phyloP scores from a whole-genome alignment of 1,140 invertebrate species.

The Pomacea maculata region DNA sequence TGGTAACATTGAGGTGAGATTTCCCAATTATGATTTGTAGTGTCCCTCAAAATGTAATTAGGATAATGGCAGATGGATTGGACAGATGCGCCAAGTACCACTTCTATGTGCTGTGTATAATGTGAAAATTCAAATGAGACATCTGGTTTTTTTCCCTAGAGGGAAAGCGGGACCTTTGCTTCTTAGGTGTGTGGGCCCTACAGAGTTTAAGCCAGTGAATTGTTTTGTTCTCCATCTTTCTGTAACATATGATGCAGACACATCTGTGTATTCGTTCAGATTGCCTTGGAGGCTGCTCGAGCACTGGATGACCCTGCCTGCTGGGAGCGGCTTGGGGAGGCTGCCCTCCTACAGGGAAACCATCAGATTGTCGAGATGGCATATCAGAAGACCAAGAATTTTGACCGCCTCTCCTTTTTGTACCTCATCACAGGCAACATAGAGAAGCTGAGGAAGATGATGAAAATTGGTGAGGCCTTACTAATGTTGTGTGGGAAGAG shows the following conservation, averaged over 20 bases:
- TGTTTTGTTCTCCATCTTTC: too few relatives aligned
- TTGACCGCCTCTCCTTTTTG: constrained; percentile 97
- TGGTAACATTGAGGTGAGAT: constrained; percentile 95
- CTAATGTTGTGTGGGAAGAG: not conserved
- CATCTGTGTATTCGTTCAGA: constrained; percentile 44
- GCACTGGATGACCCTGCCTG: constrained; percentile 92
- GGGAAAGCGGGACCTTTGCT: too few relatives aligned
- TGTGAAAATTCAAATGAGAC: too few relatives aligned
- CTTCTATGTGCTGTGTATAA: too few relatives aligned
- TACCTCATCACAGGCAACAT: constrained; percentile 98
- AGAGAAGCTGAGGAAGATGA: constrained; percentile 98
- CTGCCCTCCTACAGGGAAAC: constrained; percentile 93
- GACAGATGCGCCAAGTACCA: too few relatives aligned
- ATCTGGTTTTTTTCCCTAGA: too few relatives aligned
- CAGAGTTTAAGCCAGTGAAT: too few relatives aligned
- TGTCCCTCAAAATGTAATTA: too few relatives aligned
- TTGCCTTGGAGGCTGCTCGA: constrained; percentile 87
- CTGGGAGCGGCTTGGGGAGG: constrained; percentile 97
- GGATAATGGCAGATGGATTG: too few relatives aligned
- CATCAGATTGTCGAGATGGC: constrained; percentile 98
- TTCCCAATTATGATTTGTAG: constrained; percentile 48
- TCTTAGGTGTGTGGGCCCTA: too few relatives aligned
- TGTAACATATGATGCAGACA: too few relatives aligned
- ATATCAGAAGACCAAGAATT: constrained; percentile 99
- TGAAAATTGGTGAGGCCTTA: constrained; percentile 79